These are phyloP conservation scores for Lophotriccus pileatus DNA, from an alignment of 2,797 vertebrate genomes.

Conservation along the genomic window DNA sequence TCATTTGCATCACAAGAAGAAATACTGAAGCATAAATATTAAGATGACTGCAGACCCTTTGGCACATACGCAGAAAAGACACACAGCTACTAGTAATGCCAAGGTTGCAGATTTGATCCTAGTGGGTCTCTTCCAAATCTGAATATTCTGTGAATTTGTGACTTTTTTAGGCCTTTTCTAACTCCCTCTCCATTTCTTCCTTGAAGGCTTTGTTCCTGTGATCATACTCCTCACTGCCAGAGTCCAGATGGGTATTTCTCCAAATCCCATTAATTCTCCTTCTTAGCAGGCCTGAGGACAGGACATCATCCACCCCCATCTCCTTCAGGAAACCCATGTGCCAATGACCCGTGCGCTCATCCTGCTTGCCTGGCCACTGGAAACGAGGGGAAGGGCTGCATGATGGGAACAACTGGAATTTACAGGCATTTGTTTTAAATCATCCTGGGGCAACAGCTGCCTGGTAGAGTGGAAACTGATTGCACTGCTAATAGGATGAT, in stretches of 20 bases:
- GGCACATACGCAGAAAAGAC: background rate
- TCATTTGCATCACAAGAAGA: background rate
- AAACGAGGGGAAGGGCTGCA: background rate
- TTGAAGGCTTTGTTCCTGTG: background rate
- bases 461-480: background rate
- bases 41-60: background rate
- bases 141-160: background rate
- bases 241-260: background rate
- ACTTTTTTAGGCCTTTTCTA: background rate
- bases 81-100: background rate
- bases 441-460: background rate
- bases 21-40: background rate
- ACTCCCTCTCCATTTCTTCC: background rate
- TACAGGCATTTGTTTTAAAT: background rate
- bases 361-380: background rate
- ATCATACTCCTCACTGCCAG: background rate
- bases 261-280: background rate
- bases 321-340: rapidly evolving
- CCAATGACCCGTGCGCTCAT: rapidly evolving
- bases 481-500: background rate
- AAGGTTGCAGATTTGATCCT: background rate
- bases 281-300: background rate
- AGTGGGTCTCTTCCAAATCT: background rate
- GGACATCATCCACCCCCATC: background rate
- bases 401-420: background rate